A percentile compares a stretch with the other conserved stretches of the same genome.
Evolutionary conservation across 2,113 vertebrate genomes (phyloP).

Genomic region (Taxidea taxus): DNA sequence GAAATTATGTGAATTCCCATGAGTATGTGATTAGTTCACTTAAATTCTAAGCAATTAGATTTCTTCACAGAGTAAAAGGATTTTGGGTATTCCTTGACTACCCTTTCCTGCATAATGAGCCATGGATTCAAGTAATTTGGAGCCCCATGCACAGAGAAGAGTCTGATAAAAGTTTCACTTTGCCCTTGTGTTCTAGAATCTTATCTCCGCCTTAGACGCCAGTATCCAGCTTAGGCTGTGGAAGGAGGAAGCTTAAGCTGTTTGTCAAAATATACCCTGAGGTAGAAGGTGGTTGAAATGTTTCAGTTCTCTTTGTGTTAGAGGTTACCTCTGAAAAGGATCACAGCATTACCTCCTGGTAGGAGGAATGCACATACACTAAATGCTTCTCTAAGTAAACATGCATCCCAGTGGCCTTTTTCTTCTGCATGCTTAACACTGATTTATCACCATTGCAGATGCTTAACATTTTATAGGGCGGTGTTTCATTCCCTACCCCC

Average conservation of each 20-base stretch:
- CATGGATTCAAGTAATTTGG: accelerated
- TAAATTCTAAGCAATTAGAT: not conserved
- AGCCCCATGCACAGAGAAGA: not conserved
- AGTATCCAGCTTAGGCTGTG: not conserved
- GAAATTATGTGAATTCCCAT: not conserved
- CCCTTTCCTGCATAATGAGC: not conserved
- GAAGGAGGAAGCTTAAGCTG: not conserved
- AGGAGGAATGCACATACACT: not conserved
- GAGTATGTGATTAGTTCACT: not conserved
- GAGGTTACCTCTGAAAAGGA: not conserved
- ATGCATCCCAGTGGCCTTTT: not conserved
- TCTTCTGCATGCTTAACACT: not conserved
- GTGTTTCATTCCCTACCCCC: not conserved
- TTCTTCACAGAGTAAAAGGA: not conserved
- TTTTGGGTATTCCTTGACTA: not conserved
- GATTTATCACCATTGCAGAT: conserved; percentile 43
- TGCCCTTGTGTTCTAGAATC: not conserved
- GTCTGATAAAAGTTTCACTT: not conserved
- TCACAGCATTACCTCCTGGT: not conserved
- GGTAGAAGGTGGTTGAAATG: not conserved
- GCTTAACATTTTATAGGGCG: not conserved
- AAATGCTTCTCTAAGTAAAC: conserved; percentile 15
- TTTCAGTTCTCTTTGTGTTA: not conserved
- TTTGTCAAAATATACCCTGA: not conserved
- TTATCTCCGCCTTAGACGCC: not conserved